Evolutionary conservation across 2,113 vertebrate species (phyloP).

Genomic region (Asarcornis scutulata): DNA sequence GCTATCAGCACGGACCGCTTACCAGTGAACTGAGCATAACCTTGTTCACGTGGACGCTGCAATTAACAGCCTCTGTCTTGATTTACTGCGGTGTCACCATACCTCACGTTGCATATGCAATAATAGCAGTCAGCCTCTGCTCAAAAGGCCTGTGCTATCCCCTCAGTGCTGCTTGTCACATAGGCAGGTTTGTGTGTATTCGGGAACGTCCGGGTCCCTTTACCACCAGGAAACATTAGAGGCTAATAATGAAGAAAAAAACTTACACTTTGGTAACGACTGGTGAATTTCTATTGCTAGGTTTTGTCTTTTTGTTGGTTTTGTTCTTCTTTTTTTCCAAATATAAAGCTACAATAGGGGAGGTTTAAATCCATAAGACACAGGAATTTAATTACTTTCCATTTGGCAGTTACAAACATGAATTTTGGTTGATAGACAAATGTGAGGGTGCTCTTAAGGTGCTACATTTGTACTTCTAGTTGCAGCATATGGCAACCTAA

Average conservation of each 20-base stretch:
- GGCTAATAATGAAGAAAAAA: background rate
- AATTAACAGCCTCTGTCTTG: conserved; percentile 69
- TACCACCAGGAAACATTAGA: background rate
- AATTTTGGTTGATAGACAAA: background rate
- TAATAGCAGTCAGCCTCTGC: conserved; percentile 61
- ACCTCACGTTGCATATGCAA: conserved; percentile 65
- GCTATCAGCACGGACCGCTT: conserved; percentile 78
- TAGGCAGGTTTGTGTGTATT: conserved; percentile 70
- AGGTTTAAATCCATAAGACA: background rate
- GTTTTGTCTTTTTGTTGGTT: background rate
- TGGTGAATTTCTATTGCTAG: background rate
- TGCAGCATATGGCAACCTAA: background rate
- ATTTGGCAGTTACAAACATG: background rate
- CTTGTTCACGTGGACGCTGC: conserved; percentile 73
- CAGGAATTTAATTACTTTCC: background rate
- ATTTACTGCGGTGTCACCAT: conserved; percentile 74
- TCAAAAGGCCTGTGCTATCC: conserved; percentile 55
- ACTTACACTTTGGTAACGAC: no score
- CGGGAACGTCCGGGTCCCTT: background rate
- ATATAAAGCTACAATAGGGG: background rate
- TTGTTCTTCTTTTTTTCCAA: background rate
- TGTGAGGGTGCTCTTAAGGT: background rate
- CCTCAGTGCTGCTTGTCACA: background rate
- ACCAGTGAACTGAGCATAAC: conserved; percentile 54
- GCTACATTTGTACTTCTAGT: no score